Evolutionary conservation across 92 coral and sea anemone genomes (phyloP).

Genomic region (Umimayanthus kanabou): DNA sequence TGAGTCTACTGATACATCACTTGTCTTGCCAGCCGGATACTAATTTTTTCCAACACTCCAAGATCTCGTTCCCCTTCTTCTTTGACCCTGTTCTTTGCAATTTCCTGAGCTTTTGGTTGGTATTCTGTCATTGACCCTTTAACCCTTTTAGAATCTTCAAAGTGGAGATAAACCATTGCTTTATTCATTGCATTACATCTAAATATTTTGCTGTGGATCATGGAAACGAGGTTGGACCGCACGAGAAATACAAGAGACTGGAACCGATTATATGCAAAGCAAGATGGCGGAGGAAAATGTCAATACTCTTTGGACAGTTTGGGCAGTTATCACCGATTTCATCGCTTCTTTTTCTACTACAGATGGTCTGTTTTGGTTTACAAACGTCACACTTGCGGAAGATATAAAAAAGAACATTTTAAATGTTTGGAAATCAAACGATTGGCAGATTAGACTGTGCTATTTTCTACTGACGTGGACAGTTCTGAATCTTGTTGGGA

Average conservation of each 20-base stretch:
- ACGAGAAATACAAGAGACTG: not conserved
- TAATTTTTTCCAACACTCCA: no score
- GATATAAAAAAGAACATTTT: conserved; percentile 35
- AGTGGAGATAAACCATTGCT: no score
- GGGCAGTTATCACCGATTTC: not conserved
- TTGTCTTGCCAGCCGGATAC: no score
- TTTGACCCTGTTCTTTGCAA: no score
- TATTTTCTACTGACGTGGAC: conserved; percentile 73
- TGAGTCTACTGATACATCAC: no score
- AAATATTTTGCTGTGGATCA: no score
- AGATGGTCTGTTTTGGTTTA: not conserved
- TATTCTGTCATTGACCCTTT: no score
- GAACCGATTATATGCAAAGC: not conserved
- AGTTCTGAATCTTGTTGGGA: conserved; percentile 73
- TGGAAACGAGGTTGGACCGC: no score
- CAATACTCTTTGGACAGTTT: not conserved
- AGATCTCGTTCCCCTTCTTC: no score
- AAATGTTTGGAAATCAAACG: conserved; percentile 67
- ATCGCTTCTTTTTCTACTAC: not conserved
- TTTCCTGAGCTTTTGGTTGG: no score
- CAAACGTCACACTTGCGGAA: conserved; percentile 8
- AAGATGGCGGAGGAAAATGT: conserved; percentile 38
- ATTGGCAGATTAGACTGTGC: conserved; percentile 97
- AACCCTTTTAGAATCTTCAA: no score
- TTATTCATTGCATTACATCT: no score